Evolutionary conservation across 2,797 vertebrate genomes (phyloP).

Genomic region (Steatocranus sp.): DNA sequence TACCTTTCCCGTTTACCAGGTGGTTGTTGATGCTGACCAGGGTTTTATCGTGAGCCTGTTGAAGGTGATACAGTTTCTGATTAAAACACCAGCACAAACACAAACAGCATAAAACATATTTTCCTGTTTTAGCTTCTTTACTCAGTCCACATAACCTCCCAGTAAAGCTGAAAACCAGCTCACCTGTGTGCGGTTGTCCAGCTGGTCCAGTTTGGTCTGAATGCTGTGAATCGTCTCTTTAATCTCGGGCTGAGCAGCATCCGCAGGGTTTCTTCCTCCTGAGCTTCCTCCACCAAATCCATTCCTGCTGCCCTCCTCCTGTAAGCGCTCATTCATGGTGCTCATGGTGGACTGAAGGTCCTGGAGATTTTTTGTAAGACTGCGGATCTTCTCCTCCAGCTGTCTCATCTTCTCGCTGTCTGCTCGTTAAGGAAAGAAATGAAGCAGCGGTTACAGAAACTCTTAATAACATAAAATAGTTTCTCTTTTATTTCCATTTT

Average conservation of each 20-base stretch:
- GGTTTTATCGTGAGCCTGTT: slow-evolving; percentile 76
- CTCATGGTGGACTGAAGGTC: slow-evolving; percentile 78
- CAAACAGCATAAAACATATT: neutral
- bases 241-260: slow-evolving; percentile 84
- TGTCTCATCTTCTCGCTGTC: slow-evolving; percentile 81
- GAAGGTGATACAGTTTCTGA: neutral
- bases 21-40: slow-evolving; percentile 81
- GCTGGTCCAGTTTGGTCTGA: slow-evolving; percentile 86
- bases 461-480: accelerated
- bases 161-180: neutral
- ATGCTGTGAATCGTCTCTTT: slow-evolving; percentile 86
- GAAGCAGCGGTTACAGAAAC: neutral
- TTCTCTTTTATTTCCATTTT: neutral
- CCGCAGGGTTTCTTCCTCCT: slow-evolving; percentile 76
- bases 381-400: slow-evolving; percentile 86
- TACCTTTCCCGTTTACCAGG: slow-evolving; percentile 67
- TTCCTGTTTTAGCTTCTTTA: neutral
- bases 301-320: slow-evolving; percentile 66
- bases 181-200: slow-evolving; percentile 85
- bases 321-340: slow-evolving; percentile 72
- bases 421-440: slow-evolving; percentile 57
- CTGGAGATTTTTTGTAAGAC: slow-evolving; percentile 82
- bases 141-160: neutral
- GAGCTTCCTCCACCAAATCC: slow-evolving; percentile 6
- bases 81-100: neutral